These are phyloP conservation scores for Metridium senile DNA, from an alignment of 92 coral and sea anemone genomes.

Conservation along the genomic window DNA sequence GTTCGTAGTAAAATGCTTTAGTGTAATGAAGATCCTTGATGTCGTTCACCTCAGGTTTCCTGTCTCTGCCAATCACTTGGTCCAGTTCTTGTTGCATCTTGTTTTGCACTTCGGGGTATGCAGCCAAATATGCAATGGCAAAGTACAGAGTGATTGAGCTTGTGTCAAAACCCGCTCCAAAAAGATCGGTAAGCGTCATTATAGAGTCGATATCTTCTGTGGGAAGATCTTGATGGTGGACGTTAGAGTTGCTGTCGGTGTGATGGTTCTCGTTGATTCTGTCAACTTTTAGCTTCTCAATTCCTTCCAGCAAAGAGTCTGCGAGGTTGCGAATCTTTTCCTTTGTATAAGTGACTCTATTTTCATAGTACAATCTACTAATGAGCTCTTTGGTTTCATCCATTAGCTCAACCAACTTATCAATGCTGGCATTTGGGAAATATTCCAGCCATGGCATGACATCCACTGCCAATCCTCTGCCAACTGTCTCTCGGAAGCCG, in stretches of 20 bases:
- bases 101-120: constrained; percentile 58
- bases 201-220: constrained; percentile 41
- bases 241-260: too few relatives aligned
- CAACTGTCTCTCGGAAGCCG: constrained; percentile 43
- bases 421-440: constrained; percentile 47
- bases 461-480: constrained; percentile 52
- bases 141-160: constrained; percentile 53
- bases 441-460: constrained; percentile 66
- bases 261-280: too few relatives aligned
- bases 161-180: constrained; percentile 77
- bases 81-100: constrained; percentile 72
- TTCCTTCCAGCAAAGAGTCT: constrained; percentile 59
- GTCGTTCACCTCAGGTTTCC: constrained; percentile 57
- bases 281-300: constrained; percentile 35
- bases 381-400: constrained; percentile 16
- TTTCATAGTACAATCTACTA: constrained; percentile 43
- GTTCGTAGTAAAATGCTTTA: constrained; percentile 65
- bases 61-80: constrained; percentile 49
- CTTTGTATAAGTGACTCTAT: constrained; percentile 53
- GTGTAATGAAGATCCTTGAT: constrained; percentile 53
- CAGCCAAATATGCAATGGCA: constrained; percentile 66
- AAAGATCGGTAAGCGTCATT: constrained; percentile 50
- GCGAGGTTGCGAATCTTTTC: constrained; percentile 74
- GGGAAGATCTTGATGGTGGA: constrained; percentile 22
- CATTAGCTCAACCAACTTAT: constrained; percentile 18